A percentile compares a stretch with the other conserved stretches of the same genome.
phyloP scores from a whole-genome alignment of 2,113 vertebrate species.

The Pygoscelis antarcticus region DNA sequence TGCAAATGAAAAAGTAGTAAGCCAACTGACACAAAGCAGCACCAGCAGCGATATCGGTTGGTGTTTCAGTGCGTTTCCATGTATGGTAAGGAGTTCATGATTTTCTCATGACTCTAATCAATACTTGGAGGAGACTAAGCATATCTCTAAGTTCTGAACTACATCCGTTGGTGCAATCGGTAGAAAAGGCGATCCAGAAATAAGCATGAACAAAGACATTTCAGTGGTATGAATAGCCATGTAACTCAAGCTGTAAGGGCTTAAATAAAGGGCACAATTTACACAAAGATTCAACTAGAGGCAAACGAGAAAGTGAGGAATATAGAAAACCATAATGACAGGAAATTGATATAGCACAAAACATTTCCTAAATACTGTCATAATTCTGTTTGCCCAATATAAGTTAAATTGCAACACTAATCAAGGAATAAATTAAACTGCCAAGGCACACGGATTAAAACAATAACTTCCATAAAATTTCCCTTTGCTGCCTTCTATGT shows the following conservation, averaged over 20 bases:
- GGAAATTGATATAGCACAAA: neutral
- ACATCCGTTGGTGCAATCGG: fast-evolving
- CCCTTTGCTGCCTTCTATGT: neutral
- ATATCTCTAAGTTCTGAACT: neutral
- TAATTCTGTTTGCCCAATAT: neutral
- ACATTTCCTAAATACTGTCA: neutral
- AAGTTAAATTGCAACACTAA: neutral
- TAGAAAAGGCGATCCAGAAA: neutral
- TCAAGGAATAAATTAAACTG: neutral
- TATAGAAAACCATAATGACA: neutral
- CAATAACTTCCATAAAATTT: neutral
- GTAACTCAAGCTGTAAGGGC: neutral
- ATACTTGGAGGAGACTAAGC: neutral
- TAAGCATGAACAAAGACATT: neutral
- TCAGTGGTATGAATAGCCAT: neutral
- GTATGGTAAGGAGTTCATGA: neutral
- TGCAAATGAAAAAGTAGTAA: neutral
- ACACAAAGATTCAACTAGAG: neutral
- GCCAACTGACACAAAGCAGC: neutral
- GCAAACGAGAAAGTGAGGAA: neutral
- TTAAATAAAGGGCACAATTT: neutral
- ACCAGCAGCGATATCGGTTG: neutral
- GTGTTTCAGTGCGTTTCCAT: neutral
- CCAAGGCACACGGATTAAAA: neutral
- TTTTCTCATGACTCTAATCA: neutral